Base-by-base conservation (phyloP, 1,140 invertebrate genomes). In the Helicoverpa zea region DNA sequence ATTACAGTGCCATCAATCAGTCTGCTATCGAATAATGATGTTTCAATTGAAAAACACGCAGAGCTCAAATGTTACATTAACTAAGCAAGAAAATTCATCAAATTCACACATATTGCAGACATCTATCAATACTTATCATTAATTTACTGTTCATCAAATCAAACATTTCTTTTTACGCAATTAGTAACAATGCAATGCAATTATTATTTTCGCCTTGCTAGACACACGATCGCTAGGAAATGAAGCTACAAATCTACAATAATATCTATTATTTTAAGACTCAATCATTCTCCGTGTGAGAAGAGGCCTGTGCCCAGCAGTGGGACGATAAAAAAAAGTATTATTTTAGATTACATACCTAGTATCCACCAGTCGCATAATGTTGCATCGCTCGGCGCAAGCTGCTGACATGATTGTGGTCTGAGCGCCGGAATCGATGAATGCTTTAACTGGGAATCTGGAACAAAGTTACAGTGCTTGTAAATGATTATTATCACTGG, bases 351-450 rank as follows among this genome's bases (percentile, higher is more conserved):
- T 18, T 35, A 68, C 72, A 77, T 79, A 95, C 95, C 95, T 95
- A 0, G 96, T 97, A 91, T 99, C 99, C 1, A 99, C 98, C 11
- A 99, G 94, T 76, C 99, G 96, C 97, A 99, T 99, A 63, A 99
- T 99, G 90, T 99, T 98, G 92, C 99, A 99, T 49, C 98, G 96
- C 90, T 99, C 98, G 2, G 98, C 98, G 94, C 98, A 99, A 13
- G 97, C 97, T 70, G 98, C 97, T 16, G 98, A 98, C 98, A 99
- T 99, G 66, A 99, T 99, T 23, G 98, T 99, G 0, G 98, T 98
- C 95, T 99, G 98, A 54, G 98, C 98, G 68, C 98, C 98, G 84
- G 98, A 99, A 95, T 99, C 99, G 81, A 99, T 99, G 94, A 99
- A 99, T 7, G 99, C 99, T 95, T 99, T 99, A 0, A 99, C 98